phyloP scores from a whole-genome alignment of 2,797 vertebrate genomes.

The Sparidentex hasta region DNA sequence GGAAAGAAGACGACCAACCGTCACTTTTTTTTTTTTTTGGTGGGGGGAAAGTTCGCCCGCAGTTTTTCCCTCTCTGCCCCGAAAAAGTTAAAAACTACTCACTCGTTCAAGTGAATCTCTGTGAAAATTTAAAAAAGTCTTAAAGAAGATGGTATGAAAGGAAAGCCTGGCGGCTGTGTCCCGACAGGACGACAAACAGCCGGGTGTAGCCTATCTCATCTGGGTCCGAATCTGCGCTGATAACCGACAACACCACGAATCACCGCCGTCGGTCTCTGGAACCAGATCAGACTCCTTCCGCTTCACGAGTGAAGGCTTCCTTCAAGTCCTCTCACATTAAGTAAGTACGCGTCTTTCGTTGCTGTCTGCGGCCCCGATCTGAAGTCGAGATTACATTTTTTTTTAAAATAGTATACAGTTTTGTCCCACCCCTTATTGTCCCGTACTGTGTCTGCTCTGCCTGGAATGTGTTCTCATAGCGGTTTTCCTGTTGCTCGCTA shows the following conservation, averaged over 20 bases:
- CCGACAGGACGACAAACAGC: not conserved
- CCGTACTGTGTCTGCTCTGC: constrained; percentile 69
- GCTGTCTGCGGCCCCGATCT: constrained; percentile 72
- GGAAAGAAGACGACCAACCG: not conserved
- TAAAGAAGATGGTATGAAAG: not conserved
- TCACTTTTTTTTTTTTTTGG: no score
- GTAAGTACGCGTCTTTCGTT: constrained; percentile 40
- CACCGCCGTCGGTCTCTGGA: constrained; percentile 41
- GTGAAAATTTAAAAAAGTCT: not conserved
- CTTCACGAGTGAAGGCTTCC: constrained; percentile 35
- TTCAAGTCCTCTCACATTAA: constrained; percentile 43
- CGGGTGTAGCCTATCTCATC: constrained; percentile 71
- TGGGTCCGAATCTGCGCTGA: constrained; percentile 80
- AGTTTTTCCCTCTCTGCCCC: not conserved
- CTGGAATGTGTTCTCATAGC: constrained; percentile 87
- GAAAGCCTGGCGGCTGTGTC: not conserved
- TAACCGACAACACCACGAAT: constrained; percentile 66
- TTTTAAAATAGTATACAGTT: constrained; percentile 74
- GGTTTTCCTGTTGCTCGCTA: constrained; percentile 87
- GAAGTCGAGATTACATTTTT: constrained; percentile 80
- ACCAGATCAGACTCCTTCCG: constrained; percentile 64
- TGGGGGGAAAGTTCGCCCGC: constrained; percentile 14
- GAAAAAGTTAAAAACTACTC: not conserved
- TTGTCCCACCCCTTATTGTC: constrained; percentile 89
- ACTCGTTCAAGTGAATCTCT: not conserved